These are phyloP conservation scores for Sus cebifrons DNA, from an alignment of 2,797 vertebrate genomes.

Conservation along the genomic window DNA sequence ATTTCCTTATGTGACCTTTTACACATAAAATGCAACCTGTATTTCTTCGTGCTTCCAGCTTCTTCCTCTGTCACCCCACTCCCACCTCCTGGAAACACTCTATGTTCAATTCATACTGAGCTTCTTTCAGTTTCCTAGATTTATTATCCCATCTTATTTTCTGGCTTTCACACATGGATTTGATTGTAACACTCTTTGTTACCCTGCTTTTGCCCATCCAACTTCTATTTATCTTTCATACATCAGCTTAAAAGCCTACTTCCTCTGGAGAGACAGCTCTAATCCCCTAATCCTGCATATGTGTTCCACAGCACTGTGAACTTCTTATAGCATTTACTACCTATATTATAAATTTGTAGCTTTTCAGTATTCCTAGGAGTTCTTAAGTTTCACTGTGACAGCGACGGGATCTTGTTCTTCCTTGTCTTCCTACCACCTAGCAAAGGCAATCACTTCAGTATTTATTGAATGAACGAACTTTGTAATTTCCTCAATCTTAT, in stretches of 20 bases:
- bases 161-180: constrained; percentile 39
- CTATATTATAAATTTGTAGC: neutral
- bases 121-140: neutral
- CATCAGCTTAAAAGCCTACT: neutral
- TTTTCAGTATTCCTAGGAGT: neutral
- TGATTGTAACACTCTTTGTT: neutral
- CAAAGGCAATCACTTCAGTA: neutral
- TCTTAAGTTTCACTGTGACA: neutral
- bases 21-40: neutral
- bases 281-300: neutral
- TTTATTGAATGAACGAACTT: neutral
- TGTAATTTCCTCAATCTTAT: neutral
- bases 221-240: constrained; percentile 27
- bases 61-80: neutral
- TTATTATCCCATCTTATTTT: neutral
- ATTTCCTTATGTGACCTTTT: neutral
- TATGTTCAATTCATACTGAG: neutral
- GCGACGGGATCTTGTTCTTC: neutral
- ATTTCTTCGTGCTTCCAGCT: neutral
- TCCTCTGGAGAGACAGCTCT: constrained; percentile 4
- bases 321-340: neutral
- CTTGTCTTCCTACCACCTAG: neutral
- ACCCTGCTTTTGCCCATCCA: neutral
- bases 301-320: neutral
- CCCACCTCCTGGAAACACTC: neutral